phyloP scores from a whole-genome alignment of 2,888 invertebrate species.

The Pilophorus perplexus region DNA sequence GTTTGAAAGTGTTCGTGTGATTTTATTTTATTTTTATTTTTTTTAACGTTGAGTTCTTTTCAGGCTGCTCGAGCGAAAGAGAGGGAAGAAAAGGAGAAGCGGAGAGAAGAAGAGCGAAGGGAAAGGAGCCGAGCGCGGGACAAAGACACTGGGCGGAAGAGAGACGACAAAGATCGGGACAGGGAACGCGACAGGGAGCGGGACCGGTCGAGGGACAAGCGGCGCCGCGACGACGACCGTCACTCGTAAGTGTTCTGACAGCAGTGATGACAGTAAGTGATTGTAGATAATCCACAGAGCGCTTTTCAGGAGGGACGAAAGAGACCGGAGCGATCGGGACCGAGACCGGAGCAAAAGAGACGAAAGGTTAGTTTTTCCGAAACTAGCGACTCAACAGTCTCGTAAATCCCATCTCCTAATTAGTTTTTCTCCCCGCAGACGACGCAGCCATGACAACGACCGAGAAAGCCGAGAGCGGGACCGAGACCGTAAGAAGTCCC shows the following conservation, averaged over 20 bases:
- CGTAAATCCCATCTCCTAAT: background rate
- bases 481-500: conserved; percentile 44
- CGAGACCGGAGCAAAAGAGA: conserved; percentile 28
- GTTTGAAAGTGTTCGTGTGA: conserved; percentile 36
- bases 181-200: conserved; percentile 5
- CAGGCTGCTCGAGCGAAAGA: conserved; percentile 56
- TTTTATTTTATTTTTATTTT: background rate
- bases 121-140: conserved; percentile 21
- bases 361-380: conserved; percentile 7
- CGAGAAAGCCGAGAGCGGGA: conserved; percentile 43
- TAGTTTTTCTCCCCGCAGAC: background rate
- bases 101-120: conserved; percentile 49
- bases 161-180: conserved; percentile 19
- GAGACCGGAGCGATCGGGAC: conserved; percentile 30
- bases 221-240: conserved; percentile 29
- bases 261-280: too few species aligned
- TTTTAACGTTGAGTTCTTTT: background rate
- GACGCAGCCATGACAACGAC: conserved; percentile 42
- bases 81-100: conserved; percentile 57
- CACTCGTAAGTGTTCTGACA: conserved; percentile 30
- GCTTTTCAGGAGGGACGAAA: conserved; percentile 22
- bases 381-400: background rate
- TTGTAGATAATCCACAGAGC: too few species aligned
- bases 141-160: conserved; percentile 19
- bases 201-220: conserved; percentile 12